Evolutionary conservation across 2,888 invertebrate genomes (phyloP), one percentile per base, ranked within the genome.

Genomic region (Troglohyphantes excavatus): DNA sequence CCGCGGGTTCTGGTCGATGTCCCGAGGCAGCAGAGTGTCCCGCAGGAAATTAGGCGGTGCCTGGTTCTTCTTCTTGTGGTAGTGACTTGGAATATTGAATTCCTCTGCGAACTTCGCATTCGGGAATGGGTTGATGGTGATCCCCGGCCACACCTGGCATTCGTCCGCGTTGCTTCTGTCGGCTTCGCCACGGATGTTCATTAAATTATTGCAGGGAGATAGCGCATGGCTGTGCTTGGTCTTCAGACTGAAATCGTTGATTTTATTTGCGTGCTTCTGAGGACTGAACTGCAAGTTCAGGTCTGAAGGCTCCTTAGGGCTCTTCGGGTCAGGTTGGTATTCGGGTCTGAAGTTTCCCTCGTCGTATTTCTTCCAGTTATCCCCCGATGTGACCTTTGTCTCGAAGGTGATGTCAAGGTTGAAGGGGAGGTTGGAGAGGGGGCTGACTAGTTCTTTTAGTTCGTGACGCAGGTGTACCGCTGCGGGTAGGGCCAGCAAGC

Each of bases 341-440:
- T 90, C 84, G 9, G 78, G 78, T n/a, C 81, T 81, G 27, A 86
- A 75, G 43, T 89, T 89, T 6, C 82, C 76, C 43, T 43, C 65
- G 26, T 75, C 81, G 26, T 76, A 81, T 29, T 82, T 83, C 26
- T 78, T 86, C 78, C 86, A 90, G 63, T 81, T 85, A 9, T 90
- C 86, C 2, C 79, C 81, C 21, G 75, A 68, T 6, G 86, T 78
- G 19, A 72, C 29, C 59, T 87, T 90, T 2, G 90, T 90, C 93
- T 97, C 96, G 93, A 96, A 96, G 93, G 97, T 95, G 91, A 97
- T 95, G 93, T 97, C 97, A 91, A 97, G 94, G 92, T 96, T 96
- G 94, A 97, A 97, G 17, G 96, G 96, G 85, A 96, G 94, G 85
- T 96, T 95, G 53, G 96, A 95, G 76, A 98, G 94, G 0, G 97